phyloP scores from a whole-genome alignment of 2,888 invertebrate genomes.

The Bedellia somnulentella region DNA sequence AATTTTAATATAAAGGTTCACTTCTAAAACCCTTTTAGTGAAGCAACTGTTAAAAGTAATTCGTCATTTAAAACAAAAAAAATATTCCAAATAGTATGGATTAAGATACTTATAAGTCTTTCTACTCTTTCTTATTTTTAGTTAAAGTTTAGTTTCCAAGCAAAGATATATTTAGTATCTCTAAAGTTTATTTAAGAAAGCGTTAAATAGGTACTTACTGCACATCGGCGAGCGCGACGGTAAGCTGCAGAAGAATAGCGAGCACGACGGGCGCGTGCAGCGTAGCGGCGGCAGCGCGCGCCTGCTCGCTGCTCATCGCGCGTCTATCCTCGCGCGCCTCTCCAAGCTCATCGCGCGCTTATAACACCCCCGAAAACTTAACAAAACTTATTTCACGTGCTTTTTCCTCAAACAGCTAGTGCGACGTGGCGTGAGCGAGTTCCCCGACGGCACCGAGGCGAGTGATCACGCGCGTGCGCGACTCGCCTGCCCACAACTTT shows the following conservation, averaged over 20 bases:
- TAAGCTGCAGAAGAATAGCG: conserved; percentile 20
- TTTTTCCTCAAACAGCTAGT: too few relatives aligned
- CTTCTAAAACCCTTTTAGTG: too few relatives aligned
- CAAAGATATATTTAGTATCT: too few relatives aligned
- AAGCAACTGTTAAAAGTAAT: too few relatives aligned
- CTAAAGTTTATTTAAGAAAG: conserved; percentile 6
- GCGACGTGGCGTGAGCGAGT: conserved; percentile 33
- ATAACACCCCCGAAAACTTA: conserved; percentile 7
- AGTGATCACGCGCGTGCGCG: conserved; percentile 57
- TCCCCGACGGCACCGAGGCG: conserved; percentile 29
- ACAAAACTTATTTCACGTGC: too few relatives aligned
- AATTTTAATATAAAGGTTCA: too few relatives aligned
- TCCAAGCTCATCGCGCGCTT: conserved; percentile 19
- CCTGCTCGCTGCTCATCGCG: conserved; percentile 56
- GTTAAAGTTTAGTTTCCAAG: too few relatives aligned
- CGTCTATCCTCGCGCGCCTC: conserved; percentile 23
- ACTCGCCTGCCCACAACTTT: conserved; percentile 16
- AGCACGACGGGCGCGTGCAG: conserved; percentile 21
- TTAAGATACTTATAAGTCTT: too few relatives aligned
- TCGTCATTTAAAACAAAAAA: too few relatives aligned
- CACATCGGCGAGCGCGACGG: conserved; percentile 25
- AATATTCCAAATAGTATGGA: too few relatives aligned
- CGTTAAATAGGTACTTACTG: too few relatives aligned
- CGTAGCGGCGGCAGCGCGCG: conserved; percentile 25
- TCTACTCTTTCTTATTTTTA: too few relatives aligned